Base-by-base conservation (phyloP, 2,888 invertebrate genomes). In the Pyrocoelia pectoralis region DNA sequence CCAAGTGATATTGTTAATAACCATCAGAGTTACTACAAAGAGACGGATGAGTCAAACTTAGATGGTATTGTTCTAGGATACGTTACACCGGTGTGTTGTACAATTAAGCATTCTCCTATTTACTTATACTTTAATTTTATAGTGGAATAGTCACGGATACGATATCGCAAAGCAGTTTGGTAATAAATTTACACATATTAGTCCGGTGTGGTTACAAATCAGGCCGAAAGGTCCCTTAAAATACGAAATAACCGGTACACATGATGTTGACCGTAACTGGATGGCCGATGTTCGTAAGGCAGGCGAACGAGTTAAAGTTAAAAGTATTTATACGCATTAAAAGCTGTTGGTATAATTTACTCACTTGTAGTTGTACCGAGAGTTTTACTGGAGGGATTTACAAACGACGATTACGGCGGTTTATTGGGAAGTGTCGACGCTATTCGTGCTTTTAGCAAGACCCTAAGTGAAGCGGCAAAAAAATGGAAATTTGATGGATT, bases 81-180 rank as follows among this genome's bases (percentile, higher is more conserved):
- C 81, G 93, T 97, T 46, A 97, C 97, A 48, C 96, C 97, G 61
- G 96, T 93, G 82, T 82, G 84, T 83, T 60, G 17, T 18, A n/a
- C n/a, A n/a, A n/a, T n/a, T n/a, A n/a, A n/a, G n/a, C n/a, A n/a
- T n/a, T n/a, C n/a, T n/a, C n/a, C n/a, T n/a, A n/a, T n/a, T n/a
- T n/a, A n/a, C n/a, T n/a, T n/a, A 28, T 29, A 41, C 33, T 49
- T 28, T 46, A 46, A n/a, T 59, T 40, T 85, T 84, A 67, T 78
- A 97, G 96, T 98, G 98, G 98, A 97, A 98, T 77, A 90, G 86
- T 68, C 94, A 93, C 82, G 98, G 98, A 0, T 95, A 97, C 81
- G 93, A 96, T 80, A 87, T 97, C 51, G 94, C 97, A 0, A 96
- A 96, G 82, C 87, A 85, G 57, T 97, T 97, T 85, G 91, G 89